Evolutionary conservation across 2,113 vertebrate genomes (phyloP), one percentile per base, ranked within the genome.

Genomic region (Cochlearius cochlearius): DNA sequence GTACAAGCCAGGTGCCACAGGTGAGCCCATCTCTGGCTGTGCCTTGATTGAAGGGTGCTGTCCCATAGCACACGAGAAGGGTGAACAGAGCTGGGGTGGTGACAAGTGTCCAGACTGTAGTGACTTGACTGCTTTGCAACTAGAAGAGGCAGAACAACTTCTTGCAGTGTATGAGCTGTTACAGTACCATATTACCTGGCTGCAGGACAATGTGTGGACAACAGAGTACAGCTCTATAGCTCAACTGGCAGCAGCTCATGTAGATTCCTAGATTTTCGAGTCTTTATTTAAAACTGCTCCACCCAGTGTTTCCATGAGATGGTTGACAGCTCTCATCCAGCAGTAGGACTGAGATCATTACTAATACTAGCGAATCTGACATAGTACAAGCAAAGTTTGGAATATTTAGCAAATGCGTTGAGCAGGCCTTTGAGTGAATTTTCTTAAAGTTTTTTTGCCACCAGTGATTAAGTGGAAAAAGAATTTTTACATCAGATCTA

Each of bases 11-110:
- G 21, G 12, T 45, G 18, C 6, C 19, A 34, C 3, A 60, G 38
- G 27, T 68, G 58, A 83, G 2, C 13, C 32, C 32, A 34, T 34
- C 22, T 66, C 38, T 72, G 43, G 15, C 60, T 0, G 1, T 56
- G 43, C 43, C 39, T 5, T 92, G 20, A 34, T 8, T 47, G 26
- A 68, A 29, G 12, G 25, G 1, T 50, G 32, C 16, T 76, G 29
- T 56, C 26, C 49, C 0, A 0, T 21, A 67, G 19, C 41, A 38
- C 1, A 1, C 1, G 1, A 59, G 25, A 17, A 38, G 18, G n/a
- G 4, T 0, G 2, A 76, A 9, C 0, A 2, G 58, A 83, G 23
- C n/a, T 43, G 26, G 32, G 11, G 32, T 64, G n/a, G 39, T 43
- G 36, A 36, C 39, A 69, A 15, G 34, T 50, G 20, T 34, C 43